Evolutionary conservation across 2,113 vertebrate species (phyloP).

Genomic region (human (Homo sapiens)): GRCh38 chr14:38594001-38594500

Average conservation of each 20-base stretch:
- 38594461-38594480: background rate
- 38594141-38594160: background rate
- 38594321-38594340: background rate
- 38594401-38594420: background rate
- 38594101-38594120: background rate
- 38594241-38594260: background rate
- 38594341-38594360: background rate
- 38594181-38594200: conserved; percentile 34
- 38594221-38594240: background rate
- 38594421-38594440: background rate
- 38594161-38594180: conserved; percentile 12
- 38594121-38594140: background rate
- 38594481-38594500: background rate
- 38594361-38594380: background rate
- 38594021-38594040: background rate
- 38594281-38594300: background rate
- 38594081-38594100: background rate
- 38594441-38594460: background rate
- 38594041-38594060: background rate
- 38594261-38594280: background rate
- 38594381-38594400: background rate
- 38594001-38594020: background rate
- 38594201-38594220: conserved; percentile 53
- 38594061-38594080: conserved; percentile 27
- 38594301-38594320: background rate